Evolutionary conservation across 2,888 invertebrate genomes (phyloP), one percentile per base, ranked within the genome.

Genomic region (Brachypalpus laphriformis): DNA sequence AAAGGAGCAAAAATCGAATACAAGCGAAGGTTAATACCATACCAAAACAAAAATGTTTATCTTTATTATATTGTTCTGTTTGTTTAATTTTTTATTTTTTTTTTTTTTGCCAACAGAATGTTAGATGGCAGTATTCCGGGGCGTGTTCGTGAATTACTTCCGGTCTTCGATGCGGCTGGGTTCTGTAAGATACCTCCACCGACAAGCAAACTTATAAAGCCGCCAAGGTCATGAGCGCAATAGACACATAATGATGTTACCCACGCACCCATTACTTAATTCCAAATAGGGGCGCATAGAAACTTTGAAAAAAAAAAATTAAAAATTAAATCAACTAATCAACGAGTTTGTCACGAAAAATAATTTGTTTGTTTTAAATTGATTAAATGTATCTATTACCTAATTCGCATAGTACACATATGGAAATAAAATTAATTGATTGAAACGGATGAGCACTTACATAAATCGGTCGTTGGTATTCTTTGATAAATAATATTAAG

Each of bases 141-240:
- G 87, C 93, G 95, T 88, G 95, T 96, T 63, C 93, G 95, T 80
- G 96, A 96, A 89, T 92, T 96, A 76, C 93, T 96, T 88, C 97
- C 97, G 31, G 97, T 97, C 63, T 97, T 97, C 91, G 97, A 97
- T 92, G 95, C 96, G 89, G 94, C 96, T 87, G 96, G 96, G n/a
- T 97, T 97, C 92, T 93, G 95, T 89, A 96, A 96, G 93, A 94
- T 96, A 89, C 96, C 96, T 28, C 95, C 97, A 63, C 97, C 97
- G 76, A 94, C 96, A 40, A 96, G 95, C 88, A 95, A 96, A 89
- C 94, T 95, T 88, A 94, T 96, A 89, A 95, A 95, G 90, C 95
- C 95, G 49, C 89, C 91, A 88, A 90, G 91, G 89, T 89, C 90
- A 87, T 91, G 88, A 89, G 59, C 65, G 54, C 54, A 28, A 18